phyloP scores from a whole-genome alignment of 1,140 invertebrate genomes.

The Meloidogyne chitwoodi region DNA sequence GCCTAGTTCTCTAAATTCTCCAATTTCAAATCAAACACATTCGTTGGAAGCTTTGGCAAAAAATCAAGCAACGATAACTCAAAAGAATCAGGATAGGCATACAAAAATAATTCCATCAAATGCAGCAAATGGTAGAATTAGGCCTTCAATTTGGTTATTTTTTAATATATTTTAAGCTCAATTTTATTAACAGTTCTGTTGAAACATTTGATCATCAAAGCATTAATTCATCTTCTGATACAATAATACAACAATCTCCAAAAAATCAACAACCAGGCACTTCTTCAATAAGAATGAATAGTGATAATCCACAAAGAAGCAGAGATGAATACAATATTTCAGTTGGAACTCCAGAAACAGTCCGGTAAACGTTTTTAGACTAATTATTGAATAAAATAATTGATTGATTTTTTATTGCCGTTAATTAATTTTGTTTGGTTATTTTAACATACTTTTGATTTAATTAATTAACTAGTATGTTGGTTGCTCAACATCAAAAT shows the following conservation, averaged over 20 bases:
- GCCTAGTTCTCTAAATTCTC: constrained; percentile 30
- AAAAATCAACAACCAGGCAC: neutral
- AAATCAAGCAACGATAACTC: neutral
- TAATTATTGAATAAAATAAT: no score
- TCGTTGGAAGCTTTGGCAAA: neutral
- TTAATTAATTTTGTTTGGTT: neutral
- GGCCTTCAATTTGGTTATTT: neutral
- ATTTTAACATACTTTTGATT: neutral
- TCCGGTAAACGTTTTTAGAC: neutral
- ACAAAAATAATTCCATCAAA: neutral
- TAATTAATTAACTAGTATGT: neutral
- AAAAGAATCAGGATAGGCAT: neutral
- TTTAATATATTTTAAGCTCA: neutral
- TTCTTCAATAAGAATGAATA: no score
- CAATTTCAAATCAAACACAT: constrained; percentile 13
- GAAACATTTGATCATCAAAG: neutral
- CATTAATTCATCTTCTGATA: neutral
- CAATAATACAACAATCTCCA: neutral
- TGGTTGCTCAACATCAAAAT: neutral
- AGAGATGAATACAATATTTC: neutral
- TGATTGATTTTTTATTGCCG: neutral
- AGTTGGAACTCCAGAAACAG: neutral
- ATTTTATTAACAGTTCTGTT: neutral
- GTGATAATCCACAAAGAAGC: neutral
- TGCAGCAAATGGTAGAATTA: neutral